Evolutionary conservation across 1,140 invertebrate species (phyloP).

Genomic region (Drosophila miranda): DNA sequence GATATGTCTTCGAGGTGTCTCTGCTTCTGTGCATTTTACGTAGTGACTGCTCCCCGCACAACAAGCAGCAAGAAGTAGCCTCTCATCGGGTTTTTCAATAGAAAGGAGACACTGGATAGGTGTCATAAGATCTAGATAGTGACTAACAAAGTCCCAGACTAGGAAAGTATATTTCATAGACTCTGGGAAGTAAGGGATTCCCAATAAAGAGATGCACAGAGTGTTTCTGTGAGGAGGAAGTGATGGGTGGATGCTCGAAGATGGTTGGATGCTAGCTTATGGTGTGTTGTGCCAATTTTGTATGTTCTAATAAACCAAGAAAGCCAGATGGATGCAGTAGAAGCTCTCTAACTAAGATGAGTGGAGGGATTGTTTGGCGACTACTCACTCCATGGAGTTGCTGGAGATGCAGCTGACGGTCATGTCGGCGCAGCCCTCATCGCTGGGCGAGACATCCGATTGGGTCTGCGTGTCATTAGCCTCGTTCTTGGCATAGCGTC

Average conservation of each 20-base stretch:
- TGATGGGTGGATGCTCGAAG: neutral
- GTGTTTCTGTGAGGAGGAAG: constrained; percentile 25
- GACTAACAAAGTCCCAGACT: too few relatives aligned
- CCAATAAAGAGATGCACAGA: constrained; percentile 1
- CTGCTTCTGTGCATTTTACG: constrained; percentile 22
- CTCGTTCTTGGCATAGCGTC: constrained; percentile 73
- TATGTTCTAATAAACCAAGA: constrained; percentile 58
- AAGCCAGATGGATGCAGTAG: constrained; percentile 53
- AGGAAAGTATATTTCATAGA: too few relatives aligned
- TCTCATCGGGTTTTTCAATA: constrained; percentile 56
- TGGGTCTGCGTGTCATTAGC: constrained; percentile 65
- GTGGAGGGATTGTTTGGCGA: neutral
- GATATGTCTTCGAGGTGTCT: constrained; percentile 27
- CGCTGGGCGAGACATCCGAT: constrained; percentile 83
- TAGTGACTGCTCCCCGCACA: constrained; percentile 15
- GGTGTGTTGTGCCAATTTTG: constrained; percentile 53
- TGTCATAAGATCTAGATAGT: too few relatives aligned
- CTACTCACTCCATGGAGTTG: constrained; percentile 86
- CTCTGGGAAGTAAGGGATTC: too few relatives aligned
- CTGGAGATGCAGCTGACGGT: constrained; percentile 86
- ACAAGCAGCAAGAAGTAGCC: constrained; percentile 19
- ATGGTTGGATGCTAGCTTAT: constrained; percentile 4
- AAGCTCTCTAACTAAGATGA: constrained; percentile 42
- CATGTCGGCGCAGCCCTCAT: constrained; percentile 87
- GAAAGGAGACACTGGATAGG: neutral